Base-by-base conservation (phyloP, 2,113 vertebrate genomes). In the Phalacrocorax brasilianus region DNA sequence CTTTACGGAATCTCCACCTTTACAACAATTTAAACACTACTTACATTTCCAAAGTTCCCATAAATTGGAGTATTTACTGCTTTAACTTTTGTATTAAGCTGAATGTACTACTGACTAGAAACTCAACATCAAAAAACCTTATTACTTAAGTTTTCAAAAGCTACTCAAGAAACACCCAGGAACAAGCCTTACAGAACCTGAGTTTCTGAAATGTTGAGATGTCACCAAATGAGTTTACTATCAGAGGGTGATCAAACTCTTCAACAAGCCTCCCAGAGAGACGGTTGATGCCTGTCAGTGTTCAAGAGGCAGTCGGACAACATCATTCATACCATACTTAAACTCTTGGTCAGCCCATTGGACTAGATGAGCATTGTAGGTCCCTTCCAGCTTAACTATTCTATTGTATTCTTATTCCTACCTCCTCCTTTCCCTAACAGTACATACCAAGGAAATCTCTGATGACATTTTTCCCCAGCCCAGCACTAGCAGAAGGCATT, bases 131-230 rank as follows among this genome's bases (percentile, higher is more conserved):
- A 84, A 63, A 81, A 81, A 65, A 45, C 1, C 4, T 19, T 16
- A 23, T 47, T 10, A 63, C 21, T 12, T 53, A 17, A 5, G 72
- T 53, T 77, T 67, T 63, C 63, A 85, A 33, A 55, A 68, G n/a
- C 13, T 44, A 63, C 12, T 55, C 24, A 65, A 68, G 26, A 59
- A 82, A 53, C 6, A 3, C 21, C 22, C 50, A 63, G 8, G 15
- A 91, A 53, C 4, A 67, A 65, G 42, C 21, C 18, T 33, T 22
- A 44, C 11, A 19, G 42, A 76, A 75, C 19, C 6, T 0, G 0
- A 62, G 3, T 63, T 74, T 55, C 1, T 0, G 17, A 72, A 68
- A 17, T 16, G 6, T 22, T 72, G 17, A 8, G 23, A 55, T 9
- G 82, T 9, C 35, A 78, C 6, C 26, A 49, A 12, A 6, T 26